Percentiles rank a stretch among this genome's conserved stretches.
These are phyloP conservation scores for Caenorhabditis plicata DNA, from an alignment of 2,888 invertebrate species.

Conservation along the genomic window DNA sequence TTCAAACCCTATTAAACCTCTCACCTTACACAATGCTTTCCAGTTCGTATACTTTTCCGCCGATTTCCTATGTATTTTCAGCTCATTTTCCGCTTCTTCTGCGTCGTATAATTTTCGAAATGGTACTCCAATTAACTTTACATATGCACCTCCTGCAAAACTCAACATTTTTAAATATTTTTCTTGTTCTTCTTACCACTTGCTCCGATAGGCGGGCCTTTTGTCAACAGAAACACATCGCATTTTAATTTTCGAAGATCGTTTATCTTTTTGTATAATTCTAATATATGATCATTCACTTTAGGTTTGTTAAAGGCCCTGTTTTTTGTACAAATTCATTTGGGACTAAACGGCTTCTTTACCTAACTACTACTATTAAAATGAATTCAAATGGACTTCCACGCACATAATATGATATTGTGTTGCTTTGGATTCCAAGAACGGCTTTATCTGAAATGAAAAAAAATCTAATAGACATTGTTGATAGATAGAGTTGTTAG, in stretches of 20 bases:
- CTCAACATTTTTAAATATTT: no score
- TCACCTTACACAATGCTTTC: constrained; percentile 33
- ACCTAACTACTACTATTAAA: constrained; percentile 41
- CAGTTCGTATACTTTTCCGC: constrained; percentile 34
- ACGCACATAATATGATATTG: constrained; percentile 40
- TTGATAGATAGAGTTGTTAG: no score
- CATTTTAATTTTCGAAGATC: constrained; percentile 35
- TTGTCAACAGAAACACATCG: constrained; percentile 45
- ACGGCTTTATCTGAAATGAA: constrained; percentile 19
- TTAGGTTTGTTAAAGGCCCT: constrained; percentile 43
- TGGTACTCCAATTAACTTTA: constrained; percentile 49
- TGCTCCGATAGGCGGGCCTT: constrained; percentile 44
- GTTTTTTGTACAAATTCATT: not conserved
- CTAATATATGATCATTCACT: constrained; percentile 45
- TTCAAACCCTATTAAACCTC: not conserved
- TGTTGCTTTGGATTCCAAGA: constrained; percentile 40
- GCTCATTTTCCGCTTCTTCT: constrained; percentile 37
- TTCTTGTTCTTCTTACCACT: no score
- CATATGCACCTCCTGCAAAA: constrained; percentile 50
- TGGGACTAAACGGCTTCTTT: no score
- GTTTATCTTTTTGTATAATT: constrained; percentile 43
- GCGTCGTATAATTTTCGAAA: constrained; percentile 47
- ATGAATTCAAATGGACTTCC: constrained; percentile 40
- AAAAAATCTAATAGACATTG: not conserved
- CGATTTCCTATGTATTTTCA: constrained; percentile 32